phyloP scores from a whole-genome alignment of 37 sponge, comb jelly and placozoan species.

The Theonella swinhoei region DNA sequence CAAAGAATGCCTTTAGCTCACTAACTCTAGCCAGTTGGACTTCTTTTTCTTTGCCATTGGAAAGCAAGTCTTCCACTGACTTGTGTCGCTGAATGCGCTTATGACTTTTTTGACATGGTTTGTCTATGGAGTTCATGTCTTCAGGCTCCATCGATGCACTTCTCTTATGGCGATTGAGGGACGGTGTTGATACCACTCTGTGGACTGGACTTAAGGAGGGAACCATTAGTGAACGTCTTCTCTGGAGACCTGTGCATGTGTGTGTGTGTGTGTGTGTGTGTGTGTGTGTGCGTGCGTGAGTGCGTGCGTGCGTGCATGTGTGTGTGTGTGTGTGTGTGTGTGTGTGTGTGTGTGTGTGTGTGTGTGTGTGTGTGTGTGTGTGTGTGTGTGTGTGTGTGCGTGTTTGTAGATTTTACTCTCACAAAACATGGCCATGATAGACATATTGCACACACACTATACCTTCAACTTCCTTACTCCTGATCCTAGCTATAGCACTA shows the following conservation, averaged over 20 bases:
- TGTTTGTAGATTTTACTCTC: no score
- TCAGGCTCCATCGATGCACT: background rate
- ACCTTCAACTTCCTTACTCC: slow-evolving; percentile 28
- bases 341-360: background rate
- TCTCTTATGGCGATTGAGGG: background rate
- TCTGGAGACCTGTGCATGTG: background rate
- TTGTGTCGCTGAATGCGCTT: background rate
- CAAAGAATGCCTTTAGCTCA: slow-evolving; percentile 22
- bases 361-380: background rate
- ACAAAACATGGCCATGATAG: no score
- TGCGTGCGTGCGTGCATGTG: background rate
- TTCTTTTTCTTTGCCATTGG: background rate
- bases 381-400: background rate
- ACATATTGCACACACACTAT: no score
- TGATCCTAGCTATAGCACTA: slow-evolving; percentile 15
- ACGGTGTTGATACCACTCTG: no score
- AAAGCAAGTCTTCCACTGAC: background rate
- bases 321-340: background rate
- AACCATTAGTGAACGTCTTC: background rate
- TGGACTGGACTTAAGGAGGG: no score
- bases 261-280: no score
- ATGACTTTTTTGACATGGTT: background rate
- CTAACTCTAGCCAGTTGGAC: slow-evolving; percentile 1
- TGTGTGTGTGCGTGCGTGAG: no score
- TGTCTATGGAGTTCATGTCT: background rate